A percentile compares a stretch with the other conserved stretches of the same genome.
These are phyloP conservation scores for Enteromius unitaeniatus DNA, from an alignment of 2,797 vertebrate species.

Conservation along the genomic window DNA sequence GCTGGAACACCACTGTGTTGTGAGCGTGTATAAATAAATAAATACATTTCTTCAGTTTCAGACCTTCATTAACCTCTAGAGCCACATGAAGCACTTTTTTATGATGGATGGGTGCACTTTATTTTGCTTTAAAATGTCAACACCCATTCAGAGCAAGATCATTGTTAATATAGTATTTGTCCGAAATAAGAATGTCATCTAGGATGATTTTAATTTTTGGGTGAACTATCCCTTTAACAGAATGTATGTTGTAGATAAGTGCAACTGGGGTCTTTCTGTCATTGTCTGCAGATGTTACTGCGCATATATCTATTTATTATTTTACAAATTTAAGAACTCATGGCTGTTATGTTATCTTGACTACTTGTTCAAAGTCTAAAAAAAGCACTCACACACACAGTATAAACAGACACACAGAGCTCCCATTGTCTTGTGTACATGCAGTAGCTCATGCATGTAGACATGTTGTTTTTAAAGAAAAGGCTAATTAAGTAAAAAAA, in stretches of 20 bases:
- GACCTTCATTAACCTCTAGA: neutral
- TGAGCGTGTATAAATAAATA: too few relatives aligned
- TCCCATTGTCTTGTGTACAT: constrained; percentile 46
- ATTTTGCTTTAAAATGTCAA: neutral
- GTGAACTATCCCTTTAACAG: neutral
- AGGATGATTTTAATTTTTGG: neutral
- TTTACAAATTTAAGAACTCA: constrained; percentile 20
- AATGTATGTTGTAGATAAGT: neutral
- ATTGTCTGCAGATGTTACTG: constrained; percentile 13
- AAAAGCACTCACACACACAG: constrained; percentile 35
- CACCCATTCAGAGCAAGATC: neutral
- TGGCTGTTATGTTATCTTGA: constrained; percentile 26
- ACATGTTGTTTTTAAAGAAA: constrained; percentile 64
- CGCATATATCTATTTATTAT: neutral
- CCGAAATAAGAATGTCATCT: neutral
- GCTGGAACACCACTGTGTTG: too few relatives aligned
- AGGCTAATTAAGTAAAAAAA: constrained; percentile 66
- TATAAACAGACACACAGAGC: constrained; percentile 33
- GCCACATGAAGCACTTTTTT: neutral
- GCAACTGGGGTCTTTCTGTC: constrained; percentile 37
- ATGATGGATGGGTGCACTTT: neutral
- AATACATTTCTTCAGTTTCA: neutral
- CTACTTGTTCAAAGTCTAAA: constrained; percentile 28
- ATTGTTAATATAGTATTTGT: neutral
- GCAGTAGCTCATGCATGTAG: constrained; percentile 54